Evolutionary conservation across 2,888 invertebrate species (phyloP), one percentile per base, ranked within the genome.

Genomic region (Diachrysia chrysitis): DNA sequence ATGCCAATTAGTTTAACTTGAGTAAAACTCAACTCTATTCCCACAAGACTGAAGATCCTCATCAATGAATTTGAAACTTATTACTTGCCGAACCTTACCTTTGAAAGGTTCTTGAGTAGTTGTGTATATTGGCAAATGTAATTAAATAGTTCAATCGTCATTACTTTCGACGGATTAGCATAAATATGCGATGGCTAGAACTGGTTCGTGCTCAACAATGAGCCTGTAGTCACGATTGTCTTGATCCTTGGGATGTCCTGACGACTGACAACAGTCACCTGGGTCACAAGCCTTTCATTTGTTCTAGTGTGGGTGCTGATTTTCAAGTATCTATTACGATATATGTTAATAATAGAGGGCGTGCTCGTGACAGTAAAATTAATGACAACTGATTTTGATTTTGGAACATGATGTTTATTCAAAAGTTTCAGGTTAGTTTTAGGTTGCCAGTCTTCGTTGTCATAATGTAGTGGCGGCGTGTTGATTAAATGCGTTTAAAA

Each of bases 161-260:
- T 65, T 63, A 67, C 68, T 71, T 71, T 67, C 57, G 53, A 68
- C 66, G 25, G 53, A 80, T 78, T 78, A 63, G 62, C 80, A 78
- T 76, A 73, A 73, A 55, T 80, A 70, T 80, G 80, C 63, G 73
- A 75, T 78, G 74, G 69, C 55, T 23, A 54, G 56, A 10, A 63
- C 69, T 37, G 57, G 59, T 73, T 67, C 64, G 66, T 73, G 66
- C 21, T 53, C 9, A 55, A 61, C 73, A 65, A 62, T 68, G 63
- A 77, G 73, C 65, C 48, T 64, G 3, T 25, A 55, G 71, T 80
- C 78, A 78, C 81, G 78, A 78, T n/a, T 2, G 6, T 54, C 19
- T 53, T 48, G 64, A 78, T 79, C 78, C 80, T 78, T 78, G 77
- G 73, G 73, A 78, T 80, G 71, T 71, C 67, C 81, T 80, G 63